A percentile compares a stretch with the other conserved stretches of the same genome.
phyloP scores from a whole-genome alignment of 1,140 invertebrate genomes.

The Arctopsyche grandis region DNA sequence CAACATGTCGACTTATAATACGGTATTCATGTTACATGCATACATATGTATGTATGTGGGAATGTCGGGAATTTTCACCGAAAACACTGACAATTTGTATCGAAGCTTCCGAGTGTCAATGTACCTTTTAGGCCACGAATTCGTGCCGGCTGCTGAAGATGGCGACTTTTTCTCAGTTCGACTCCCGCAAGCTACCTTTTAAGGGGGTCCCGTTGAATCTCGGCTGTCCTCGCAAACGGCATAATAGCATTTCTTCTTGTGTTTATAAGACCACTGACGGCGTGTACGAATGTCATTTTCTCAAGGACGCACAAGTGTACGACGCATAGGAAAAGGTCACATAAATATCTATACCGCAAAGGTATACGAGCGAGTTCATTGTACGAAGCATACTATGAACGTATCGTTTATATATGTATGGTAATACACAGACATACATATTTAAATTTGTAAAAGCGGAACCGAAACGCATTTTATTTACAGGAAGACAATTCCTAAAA shows the following conservation, averaged over 20 bases:
- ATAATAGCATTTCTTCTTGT: slow-evolving; percentile 27
- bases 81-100: background rate
- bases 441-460: no score
- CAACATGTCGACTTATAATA: no score
- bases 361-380: background rate
- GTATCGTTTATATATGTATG: no score
- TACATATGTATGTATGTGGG: no score
- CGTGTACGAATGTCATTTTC: slow-evolving; percentile 22
- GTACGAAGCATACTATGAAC: background rate
- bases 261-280: slow-evolving; percentile 7
- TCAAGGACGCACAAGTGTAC: slow-evolving; percentile 15
- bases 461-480: no score
- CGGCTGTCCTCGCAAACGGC: slow-evolving; percentile 12
- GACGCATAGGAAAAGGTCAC: background rate
- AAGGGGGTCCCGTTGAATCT: slow-evolving; percentile 19
- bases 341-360: background rate
- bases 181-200: slow-evolving; percentile 21
- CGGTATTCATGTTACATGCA: no score
- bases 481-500: no score
- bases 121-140: slow-evolving; percentile 18
- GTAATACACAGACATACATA: no score
- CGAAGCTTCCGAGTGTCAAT: background rate
- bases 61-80: no score
- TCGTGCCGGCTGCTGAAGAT: slow-evolving; percentile 14
- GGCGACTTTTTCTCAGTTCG: slow-evolving; percentile 7